Evolutionary conservation across 2,888 invertebrate species (phyloP), one percentile per base, ranked within the genome.

Genomic region (Dryadula phaetusa): DNA sequence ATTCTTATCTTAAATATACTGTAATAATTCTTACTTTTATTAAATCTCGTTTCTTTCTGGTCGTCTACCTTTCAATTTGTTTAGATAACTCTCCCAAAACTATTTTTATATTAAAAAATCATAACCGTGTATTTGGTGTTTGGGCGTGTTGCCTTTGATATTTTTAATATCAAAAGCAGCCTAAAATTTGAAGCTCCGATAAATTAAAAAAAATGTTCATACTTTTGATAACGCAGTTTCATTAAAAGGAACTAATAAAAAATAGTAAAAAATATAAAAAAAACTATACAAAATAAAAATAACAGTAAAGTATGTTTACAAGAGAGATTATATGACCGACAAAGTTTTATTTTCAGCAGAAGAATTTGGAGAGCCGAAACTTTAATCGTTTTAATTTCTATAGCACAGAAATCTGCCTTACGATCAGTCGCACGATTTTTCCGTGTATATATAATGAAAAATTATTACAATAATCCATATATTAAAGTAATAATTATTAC

Each of bases 101-200:
- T 32, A 28, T 28, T 12, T 52, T 32, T 52, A 18, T 32, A 52
- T 32, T 16, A 52, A 16, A 52, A 52, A 52, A 4, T 52, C 5
- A 4, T 0, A 4, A 32, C 28, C 25, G 25, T n/a, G 49, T 52
- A 52, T 16, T 16, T 16, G 28, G 25, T 16, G 16, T 32, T 28
- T 32, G 52, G 28, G n/a, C 28, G n/a, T 8, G 16, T 28, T 28
- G 52, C 28, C 28, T 52, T 52, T 52, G 52, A 52, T 52, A 52
- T 28, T 28, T 52, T 52, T 52, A 16, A 28, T 32, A 28, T 49
- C 16, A 49, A 49, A 49, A 10, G 10, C 52, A 10, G 10, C 1
- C 10, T 28, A 52, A 28, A 32, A 25, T 16, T 5, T 28, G 52
- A 32, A 10, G 28, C 28, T 32, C 10, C 2, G 28, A 52, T 16